Evolutionary conservation across 1,140 invertebrate genomes (phyloP), one percentile per base, ranked within the genome.

Genomic region (Camponotus vicinus): DNA sequence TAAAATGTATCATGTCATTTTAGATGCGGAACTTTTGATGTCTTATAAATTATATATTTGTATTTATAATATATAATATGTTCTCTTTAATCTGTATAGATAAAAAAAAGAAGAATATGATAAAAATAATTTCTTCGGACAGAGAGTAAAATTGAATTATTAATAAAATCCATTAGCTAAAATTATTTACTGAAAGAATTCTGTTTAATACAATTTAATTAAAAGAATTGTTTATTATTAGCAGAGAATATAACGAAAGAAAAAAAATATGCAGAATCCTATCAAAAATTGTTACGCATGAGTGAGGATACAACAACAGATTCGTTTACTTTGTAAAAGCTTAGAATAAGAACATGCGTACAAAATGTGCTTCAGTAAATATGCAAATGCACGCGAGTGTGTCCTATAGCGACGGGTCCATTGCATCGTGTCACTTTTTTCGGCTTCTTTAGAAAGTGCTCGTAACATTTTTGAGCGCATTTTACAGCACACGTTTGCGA

Each of bases 391-490:
- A 18, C 32, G 45, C 18, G 32, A 32, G 61, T 34, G 34, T 42
- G 2, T 64, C 27, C 34, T 9, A 34, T 11, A 69, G 13, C 11
- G 5, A 18, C 21, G n/a, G 42, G 18, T 21, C 59, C 49, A 32
- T 52, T 42, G 64, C 64, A 52, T 40, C 32, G 21, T 67, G 69
- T 32, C 86, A 88, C 86, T 70, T 85, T 88, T 89, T 88, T 66
- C 67, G 73, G 42, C 73, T 85, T 55, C 42, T 88, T 89, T 89
- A 89, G 88, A 89, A 89, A 89, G 80, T 66, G 40, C 27, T 32
- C 52, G 80, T 89, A 79, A 89, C 88, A 88, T 88, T 89, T 85
- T 88, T 80, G n/a, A 78, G 8, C 59, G 13, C 32, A 79, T 84
- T 86, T 67, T 61, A 66, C 64, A 66, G 49, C 4, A 45, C 34